Conservation (phyloP, 2,797 vertebrate species). For the Leptodactylus fallax region DNA sequence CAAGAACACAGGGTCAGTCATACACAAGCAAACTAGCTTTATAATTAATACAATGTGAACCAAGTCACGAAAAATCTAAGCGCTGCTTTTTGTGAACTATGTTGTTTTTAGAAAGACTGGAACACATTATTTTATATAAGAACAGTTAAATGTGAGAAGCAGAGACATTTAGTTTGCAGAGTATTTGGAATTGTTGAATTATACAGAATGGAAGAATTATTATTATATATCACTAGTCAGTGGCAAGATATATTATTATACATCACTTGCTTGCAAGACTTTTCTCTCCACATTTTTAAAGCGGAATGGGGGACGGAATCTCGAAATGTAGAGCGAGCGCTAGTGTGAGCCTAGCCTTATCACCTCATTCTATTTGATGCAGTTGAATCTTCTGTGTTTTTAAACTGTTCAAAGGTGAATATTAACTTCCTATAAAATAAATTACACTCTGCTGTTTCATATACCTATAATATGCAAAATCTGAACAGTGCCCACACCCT, state of each 20-base stretch:
- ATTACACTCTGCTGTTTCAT: not conserved
- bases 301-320: too few species aligned
- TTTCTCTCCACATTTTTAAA: too few species aligned
- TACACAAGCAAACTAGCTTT: not conserved
- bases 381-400: not conserved
- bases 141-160: not conserved
- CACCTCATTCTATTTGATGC: not conserved
- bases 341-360: too few species aligned
- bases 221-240: too few species aligned
- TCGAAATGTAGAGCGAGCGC: too few species aligned
- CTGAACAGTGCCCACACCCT: not conserved
- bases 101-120: slow-evolving; percentile 16
- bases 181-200: too few species aligned
- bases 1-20: slow-evolving; percentile 9
- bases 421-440: not conserved
- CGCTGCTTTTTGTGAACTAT: slow-evolving; percentile 8
- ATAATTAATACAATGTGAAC: slow-evolving; percentile 47
- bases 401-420: not conserved
- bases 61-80: slow-evolving; percentile 24
- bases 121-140: slow-evolving; percentile 6
- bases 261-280: too few species aligned
- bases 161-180: not conserved
- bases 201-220: too few species aligned
- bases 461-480: not conserved
- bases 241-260: too few species aligned